These are phyloP conservation scores for Drosophila niveifrons DNA, from an alignment of 2,888 invertebrate genomes.

Conservation along the genomic window DNA sequence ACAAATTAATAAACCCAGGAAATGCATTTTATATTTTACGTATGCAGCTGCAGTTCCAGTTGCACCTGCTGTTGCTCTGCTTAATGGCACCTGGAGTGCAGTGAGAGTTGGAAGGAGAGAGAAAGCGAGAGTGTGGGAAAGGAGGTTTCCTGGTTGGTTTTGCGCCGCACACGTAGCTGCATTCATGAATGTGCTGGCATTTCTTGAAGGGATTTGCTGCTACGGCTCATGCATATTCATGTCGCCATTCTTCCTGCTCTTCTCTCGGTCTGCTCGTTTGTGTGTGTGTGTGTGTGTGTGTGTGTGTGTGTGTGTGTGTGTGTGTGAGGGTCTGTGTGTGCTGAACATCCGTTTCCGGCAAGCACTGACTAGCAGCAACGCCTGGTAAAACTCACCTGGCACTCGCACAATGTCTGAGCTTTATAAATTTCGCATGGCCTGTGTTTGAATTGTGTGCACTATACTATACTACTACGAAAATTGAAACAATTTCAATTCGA, in stretches of 20 bases:
- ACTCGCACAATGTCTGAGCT: slow-evolving; percentile 19
- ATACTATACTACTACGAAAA: slow-evolving; percentile 50
- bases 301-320: slow-evolving; percentile 18
- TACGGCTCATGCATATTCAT: slow-evolving; percentile 56
- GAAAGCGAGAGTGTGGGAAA: slow-evolving; percentile 12
- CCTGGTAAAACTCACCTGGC: slow-evolving; percentile 15
- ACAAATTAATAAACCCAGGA: slow-evolving; percentile 64
- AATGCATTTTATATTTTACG: slow-evolving; percentile 47
- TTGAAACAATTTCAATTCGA: slow-evolving; percentile 77
- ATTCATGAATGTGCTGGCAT: slow-evolving; percentile 37
- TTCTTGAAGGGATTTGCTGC: slow-evolving; percentile 56
- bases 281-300: neutral
- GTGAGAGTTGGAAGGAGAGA: neutral
- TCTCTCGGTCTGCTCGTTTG: neutral
- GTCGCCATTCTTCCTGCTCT: slow-evolving; percentile 6
- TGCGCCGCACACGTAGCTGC: slow-evolving; percentile 23
- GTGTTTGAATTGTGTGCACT: slow-evolving; percentile 57
- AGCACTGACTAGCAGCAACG: slow-evolving; percentile 12
- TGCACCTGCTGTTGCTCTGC: slow-evolving; percentile 35
- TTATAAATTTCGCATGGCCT: slow-evolving; percentile 56
- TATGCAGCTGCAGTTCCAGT: slow-evolving; percentile 42
- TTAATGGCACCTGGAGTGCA: slow-evolving; percentile 58
- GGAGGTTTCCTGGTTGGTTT: neutral
- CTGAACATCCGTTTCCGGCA: slow-evolving; percentile 58
- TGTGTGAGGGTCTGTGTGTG: slow-evolving; percentile 6